Evolutionary conservation across 2,797 vertebrate genomes (phyloP).

Genomic region (Cichlasoma orientale): DNA sequence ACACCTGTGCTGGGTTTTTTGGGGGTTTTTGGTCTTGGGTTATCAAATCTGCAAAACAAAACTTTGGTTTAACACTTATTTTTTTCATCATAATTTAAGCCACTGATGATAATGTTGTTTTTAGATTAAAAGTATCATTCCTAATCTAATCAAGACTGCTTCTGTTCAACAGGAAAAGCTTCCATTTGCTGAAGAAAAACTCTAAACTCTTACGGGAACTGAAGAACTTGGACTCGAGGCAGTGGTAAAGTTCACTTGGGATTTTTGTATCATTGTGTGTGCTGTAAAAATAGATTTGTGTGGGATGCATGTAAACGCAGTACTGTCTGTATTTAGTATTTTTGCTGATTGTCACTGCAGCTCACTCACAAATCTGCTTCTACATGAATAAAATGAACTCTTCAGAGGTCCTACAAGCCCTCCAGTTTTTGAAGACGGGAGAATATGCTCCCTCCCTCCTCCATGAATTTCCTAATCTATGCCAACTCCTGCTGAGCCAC

Average conservation of each 20-base stretch:
- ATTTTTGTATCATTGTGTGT: not conserved
- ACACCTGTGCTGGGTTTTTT: constrained; percentile 76
- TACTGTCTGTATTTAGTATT: not conserved
- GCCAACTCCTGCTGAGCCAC: constrained; percentile 65
- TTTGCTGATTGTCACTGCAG: not conserved
- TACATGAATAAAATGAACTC: constrained; percentile 42
- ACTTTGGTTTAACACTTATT: constrained; percentile 16
- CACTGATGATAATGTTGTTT: not conserved
- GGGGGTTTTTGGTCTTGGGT: constrained; percentile 34
- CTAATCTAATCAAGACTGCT: constrained; percentile 24
- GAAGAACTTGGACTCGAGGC: constrained; percentile 97
- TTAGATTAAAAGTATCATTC: not conserved
- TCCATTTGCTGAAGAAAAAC: constrained; percentile 98
- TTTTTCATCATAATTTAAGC: not conserved
- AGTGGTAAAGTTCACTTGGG: constrained; percentile 84
- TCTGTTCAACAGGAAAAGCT: constrained; percentile 88
- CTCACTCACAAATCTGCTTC: constrained; percentile 6
- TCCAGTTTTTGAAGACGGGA: constrained; percentile 33
- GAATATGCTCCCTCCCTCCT: constrained; percentile 22
- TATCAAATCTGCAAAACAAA: constrained; percentile 31
- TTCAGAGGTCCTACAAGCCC: accelerated
- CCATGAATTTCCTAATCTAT: constrained; percentile 57
- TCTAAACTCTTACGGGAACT: constrained; percentile 95
- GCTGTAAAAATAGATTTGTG: not conserved
- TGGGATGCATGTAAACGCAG: not conserved